Evolutionary conservation across 2,888 invertebrate species (phyloP), one percentile per base, ranked within the genome.

Genomic region (Camponotus fellah): DNA sequence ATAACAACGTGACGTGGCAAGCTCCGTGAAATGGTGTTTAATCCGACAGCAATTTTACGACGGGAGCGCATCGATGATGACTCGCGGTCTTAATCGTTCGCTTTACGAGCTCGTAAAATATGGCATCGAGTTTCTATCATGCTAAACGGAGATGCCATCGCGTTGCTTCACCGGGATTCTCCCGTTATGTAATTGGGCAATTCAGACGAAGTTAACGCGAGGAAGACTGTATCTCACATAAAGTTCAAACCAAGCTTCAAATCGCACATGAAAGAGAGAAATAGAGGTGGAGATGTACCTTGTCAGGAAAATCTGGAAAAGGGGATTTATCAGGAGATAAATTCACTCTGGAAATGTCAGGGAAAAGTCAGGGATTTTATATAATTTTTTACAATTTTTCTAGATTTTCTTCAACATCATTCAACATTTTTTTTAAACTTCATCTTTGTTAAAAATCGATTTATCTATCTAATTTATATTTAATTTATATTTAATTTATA

Each of bases 81-180:
- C 64, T n/a, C n/a, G 46, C 53, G 84, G 77, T 77, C 60, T 74
- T 65, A 74, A 43, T 69, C 43, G 72, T 56, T 71, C 60, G 74
- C 17, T 88, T 89, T 86, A 90, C 85, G 85, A 65, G 77, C 85
- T 88, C 87, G 81, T 89, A 82, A 89, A 88, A 46, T 64, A 21
- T n/a, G 21, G 56, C 68, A 60, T 77, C 81, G 76, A 68, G 58
- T 84, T 84, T 85, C 65, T 68, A 66, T 81, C 75, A 56, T 53
- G 64, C 65, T 65, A 58, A 79, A 80, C 8, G 21, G 69, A 46
- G 34, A 32, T 49, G 21, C 12, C 37, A 14, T 40, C n/a, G n/a
- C 37, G 10, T 37, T 8, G 72, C 40, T 53, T 62, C 26, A 10
- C 10, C 58, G 26, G 40, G 37, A 60, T 60, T 46, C 10, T 82